Evolutionary conservation across 1,140 invertebrate genomes (phyloP), one percentile per base, ranked within the genome.

Genomic region (Dendrolimus punctatus): DNA sequence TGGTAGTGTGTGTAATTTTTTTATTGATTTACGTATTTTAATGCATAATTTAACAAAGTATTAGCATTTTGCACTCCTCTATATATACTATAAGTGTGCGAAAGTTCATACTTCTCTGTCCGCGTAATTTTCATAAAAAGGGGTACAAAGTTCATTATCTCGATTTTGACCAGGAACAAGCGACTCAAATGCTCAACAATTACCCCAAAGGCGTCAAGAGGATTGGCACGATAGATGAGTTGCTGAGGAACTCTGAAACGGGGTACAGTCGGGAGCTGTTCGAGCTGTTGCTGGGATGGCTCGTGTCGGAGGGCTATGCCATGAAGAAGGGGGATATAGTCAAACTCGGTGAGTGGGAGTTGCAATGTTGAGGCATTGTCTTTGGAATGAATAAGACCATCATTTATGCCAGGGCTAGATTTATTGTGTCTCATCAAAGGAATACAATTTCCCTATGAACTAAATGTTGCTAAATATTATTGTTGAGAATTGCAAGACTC

Each of bases 261-360:
- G 50, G 44, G 2, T 63, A 65, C 0, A 45, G 65, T 8, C 39
- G 76, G 9, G 82, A 85, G 51, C 68, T 68, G 0, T 76, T 82
- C 9, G 76, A 82, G 42, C 54, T 83, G 6, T 45, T 77, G n/a
- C 57, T 85, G 0, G 82, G 82, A 0, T 85, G 74, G 47, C 47
- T 85, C 8, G 76, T 85, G 41, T 57, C 72, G 0, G 71, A 79
- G 36, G 77, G 74, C 0, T 49, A 52, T 6, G 80, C 78, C 23
- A 68, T 77, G 0, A 83, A 81, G 53, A 75, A 71, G 38, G 79
- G 70, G 2, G 74, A 83, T 53, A 70, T 85, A 5, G 64, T 83
- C 36, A 83, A 85, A 65, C 39, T 85, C 4, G 76, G 80, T 83
- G 42, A 68, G 66, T 56, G 47, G 41, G 43, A 45, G 6, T 45